Conservation (phyloP, 1,140 invertebrate genomes). For the Agraylea sexmaculata region DNA sequence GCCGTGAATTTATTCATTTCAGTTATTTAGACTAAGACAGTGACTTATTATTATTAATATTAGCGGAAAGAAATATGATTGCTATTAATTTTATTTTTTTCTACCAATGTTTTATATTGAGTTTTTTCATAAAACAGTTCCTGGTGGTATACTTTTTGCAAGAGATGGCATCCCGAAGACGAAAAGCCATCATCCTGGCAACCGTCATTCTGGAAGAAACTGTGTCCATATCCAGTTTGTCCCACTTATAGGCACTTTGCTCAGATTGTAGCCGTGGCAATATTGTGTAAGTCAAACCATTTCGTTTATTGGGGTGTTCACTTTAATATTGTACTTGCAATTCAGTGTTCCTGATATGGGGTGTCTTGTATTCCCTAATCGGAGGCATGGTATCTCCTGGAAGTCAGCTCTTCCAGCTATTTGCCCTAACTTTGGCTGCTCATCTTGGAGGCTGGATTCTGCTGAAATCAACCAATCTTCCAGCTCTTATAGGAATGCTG, state of each 20-base stretch:
- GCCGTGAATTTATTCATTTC: no score
- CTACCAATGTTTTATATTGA: no score
- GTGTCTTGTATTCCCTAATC: constrained; percentile 57
- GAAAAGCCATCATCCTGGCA: constrained; percentile 61
- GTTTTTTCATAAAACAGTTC: constrained; percentile 40
- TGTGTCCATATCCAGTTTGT: constrained; percentile 70
- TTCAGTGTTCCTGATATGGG: constrained; percentile 59
- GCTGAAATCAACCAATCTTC: constrained; percentile 62
- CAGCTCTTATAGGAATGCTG: constrained; percentile 79
- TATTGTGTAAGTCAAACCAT: constrained; percentile 41
- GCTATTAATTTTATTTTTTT: no score
- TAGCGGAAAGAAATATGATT: no score
- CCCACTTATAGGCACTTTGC: constrained; percentile 68
- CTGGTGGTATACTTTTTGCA: constrained; percentile 60
- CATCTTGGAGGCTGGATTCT: constrained; percentile 72
- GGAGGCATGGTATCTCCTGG: constrained; percentile 62
- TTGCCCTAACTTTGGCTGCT: constrained; percentile 58
- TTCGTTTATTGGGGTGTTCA: neutral
- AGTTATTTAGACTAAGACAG: no score
- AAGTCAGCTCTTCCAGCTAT: constrained; percentile 68
- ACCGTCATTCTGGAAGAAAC: constrained; percentile 57
- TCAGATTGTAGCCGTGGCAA: constrained; percentile 50
- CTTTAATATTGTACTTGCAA: neutral
- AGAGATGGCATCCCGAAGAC: constrained; percentile 57
- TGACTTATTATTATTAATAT: no score